Conservation (phyloP, 2,888 invertebrate genomes). For the Drosophila atroscutellata region DNA sequence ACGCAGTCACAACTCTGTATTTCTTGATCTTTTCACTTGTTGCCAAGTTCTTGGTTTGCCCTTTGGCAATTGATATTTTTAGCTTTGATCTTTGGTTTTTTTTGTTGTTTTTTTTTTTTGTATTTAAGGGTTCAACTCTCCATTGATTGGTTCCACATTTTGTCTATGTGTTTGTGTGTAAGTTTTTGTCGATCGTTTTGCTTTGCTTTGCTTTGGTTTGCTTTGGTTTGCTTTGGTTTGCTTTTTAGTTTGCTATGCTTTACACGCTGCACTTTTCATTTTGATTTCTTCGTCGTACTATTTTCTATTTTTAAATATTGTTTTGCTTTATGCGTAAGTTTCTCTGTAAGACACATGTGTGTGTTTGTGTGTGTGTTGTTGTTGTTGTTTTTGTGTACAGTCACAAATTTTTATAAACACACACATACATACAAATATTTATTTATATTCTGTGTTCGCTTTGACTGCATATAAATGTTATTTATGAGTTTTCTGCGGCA, state of each 20-base stretch:
- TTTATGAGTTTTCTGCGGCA: slow-evolving; percentile 79
- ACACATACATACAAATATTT: slow-evolving; percentile 7
- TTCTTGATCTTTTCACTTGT: slow-evolving; percentile 51
- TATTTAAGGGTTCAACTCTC: slow-evolving; percentile 64
- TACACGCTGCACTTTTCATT: slow-evolving; percentile 69
- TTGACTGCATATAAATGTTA: slow-evolving; percentile 63
- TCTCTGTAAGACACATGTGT: slow-evolving; percentile 46
- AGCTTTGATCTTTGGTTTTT: slow-evolving; percentile 29
- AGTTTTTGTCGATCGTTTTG: slow-evolving; percentile 23
- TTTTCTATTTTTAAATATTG: slow-evolving; percentile 72
- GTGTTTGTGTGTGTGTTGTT: not conserved
- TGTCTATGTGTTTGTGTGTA: slow-evolving; percentile 36
- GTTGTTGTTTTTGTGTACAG: slow-evolving; percentile 55
- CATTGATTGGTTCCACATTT: slow-evolving; percentile 73
- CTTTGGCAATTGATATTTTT: slow-evolving; percentile 54
- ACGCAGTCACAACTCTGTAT: slow-evolving; percentile 44
- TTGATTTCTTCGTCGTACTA: slow-evolving; percentile 59
- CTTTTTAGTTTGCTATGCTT: slow-evolving; percentile 32
- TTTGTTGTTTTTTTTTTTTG: slow-evolving; percentile 31
- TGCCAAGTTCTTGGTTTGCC: slow-evolving; percentile 58
- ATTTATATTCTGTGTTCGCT: slow-evolving; percentile 32
- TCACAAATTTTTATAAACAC: slow-evolving; percentile 56
- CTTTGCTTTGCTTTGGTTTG: slow-evolving; percentile 16
- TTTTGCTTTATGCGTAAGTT: slow-evolving; percentile 75
- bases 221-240: slow-evolving; percentile 17